Conservation (phyloP, 64 coral and sea anemone species). For the Pocillopora verrucosa region DNA sequence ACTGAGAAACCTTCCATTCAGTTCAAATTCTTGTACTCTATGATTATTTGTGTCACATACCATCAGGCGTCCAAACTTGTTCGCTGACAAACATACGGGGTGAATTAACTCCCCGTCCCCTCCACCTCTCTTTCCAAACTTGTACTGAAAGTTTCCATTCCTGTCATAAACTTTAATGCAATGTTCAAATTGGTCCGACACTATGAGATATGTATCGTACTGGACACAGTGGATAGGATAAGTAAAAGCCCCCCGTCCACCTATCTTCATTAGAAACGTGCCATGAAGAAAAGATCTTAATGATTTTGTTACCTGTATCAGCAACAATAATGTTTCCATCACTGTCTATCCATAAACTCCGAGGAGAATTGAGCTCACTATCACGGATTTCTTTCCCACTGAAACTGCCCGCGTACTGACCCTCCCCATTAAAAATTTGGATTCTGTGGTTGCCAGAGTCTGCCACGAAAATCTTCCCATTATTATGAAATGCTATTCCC, state of each 20-base stretch:
- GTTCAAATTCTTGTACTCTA: conserved; percentile 25
- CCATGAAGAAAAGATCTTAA: conserved; percentile 22
- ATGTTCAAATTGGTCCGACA: conserved; percentile 35
- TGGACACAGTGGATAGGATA: conserved; percentile 5
- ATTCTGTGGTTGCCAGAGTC: conserved; percentile 62
- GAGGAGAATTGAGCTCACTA: neutral
- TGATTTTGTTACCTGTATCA: neutral
- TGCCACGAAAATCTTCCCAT: conserved; percentile 60
- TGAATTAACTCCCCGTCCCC: conserved; percentile 9
- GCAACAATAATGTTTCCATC: conserved; percentile 14
- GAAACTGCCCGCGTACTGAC: conserved; percentile 43
- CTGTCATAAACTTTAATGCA: conserved; percentile 58
- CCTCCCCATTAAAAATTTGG: conserved; percentile 52
- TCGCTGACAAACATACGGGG: neutral
- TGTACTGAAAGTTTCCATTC: conserved; percentile 51
- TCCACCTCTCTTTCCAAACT: conserved; percentile 44
- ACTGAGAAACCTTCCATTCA: conserved; percentile 35
- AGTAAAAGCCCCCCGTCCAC: neutral
- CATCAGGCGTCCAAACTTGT: conserved; percentile 15
- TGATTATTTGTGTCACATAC: conserved; percentile 18
- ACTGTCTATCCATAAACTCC: neutral
- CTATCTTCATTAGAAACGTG: neutral
- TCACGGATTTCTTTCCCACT: neutral
- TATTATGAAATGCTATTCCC: conserved; percentile 46
- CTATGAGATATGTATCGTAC: neutral